These are phyloP conservation scores for Drosophila differens DNA, from an alignment of 2,888 invertebrate species.

Conservation along the genomic window DNA sequence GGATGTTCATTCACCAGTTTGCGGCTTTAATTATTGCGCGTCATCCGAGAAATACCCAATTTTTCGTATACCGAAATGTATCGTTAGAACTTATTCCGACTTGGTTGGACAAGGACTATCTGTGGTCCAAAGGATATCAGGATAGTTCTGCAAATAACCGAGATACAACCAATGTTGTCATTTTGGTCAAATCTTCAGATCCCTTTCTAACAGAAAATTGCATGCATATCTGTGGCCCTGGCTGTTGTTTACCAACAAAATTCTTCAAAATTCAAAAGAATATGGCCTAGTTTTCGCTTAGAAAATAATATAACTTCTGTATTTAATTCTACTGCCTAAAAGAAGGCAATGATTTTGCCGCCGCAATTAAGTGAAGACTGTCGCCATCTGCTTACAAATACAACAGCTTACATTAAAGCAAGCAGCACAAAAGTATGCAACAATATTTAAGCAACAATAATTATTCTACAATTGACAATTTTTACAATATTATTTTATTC, in stretches of 20 bases:
- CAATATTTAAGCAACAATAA: neutral
- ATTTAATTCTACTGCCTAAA: neutral
- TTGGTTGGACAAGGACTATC: neutral
- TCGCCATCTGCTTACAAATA: neutral
- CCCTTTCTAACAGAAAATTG: neutral
- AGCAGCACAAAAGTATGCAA: conserved; percentile 20
- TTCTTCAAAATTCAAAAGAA: neutral
- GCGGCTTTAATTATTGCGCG: too few species aligned
- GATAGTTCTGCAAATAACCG: neutral
- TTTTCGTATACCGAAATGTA: neutral
- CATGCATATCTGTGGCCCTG: neutral
- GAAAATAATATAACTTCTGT: fast-evolving
- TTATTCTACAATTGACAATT: neutral
- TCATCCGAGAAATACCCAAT: neutral
- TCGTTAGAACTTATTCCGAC: neutral
- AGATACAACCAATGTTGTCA: neutral
- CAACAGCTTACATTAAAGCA: fast-evolving
- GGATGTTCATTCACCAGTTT: neutral
- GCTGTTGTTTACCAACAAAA: neutral
- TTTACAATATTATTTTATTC: neutral
- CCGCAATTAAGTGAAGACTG: fast-evolving
- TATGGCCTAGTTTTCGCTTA: neutral
- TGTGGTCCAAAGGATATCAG: neutral
- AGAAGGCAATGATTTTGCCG: neutral
- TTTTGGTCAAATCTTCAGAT: neutral